These are phyloP conservation scores for Eira barbara DNA, from an alignment of 2,113 vertebrate species.

Conservation along the genomic window DNA sequence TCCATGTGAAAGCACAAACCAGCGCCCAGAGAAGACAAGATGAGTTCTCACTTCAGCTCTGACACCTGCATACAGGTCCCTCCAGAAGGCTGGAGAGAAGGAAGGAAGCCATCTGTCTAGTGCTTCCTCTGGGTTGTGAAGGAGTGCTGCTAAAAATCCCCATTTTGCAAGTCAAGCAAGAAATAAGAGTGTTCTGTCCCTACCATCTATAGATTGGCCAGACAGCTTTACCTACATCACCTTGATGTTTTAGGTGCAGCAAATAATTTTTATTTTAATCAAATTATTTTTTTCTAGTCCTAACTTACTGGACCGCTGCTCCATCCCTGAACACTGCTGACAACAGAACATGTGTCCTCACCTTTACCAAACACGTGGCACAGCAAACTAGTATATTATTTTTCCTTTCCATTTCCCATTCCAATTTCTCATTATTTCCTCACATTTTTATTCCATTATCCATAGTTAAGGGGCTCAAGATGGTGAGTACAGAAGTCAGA, in stretches of 20 bases:
- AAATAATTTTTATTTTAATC: background rate
- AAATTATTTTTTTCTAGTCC: background rate
- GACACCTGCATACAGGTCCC: background rate
- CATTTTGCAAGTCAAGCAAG: background rate
- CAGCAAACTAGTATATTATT: too few relatives aligned
- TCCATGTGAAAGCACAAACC: background rate
- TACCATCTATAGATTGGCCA: accelerated
- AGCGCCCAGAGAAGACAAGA: accelerated
- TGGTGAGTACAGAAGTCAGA: background rate
- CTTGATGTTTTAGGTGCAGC: background rate
- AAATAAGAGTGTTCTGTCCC: background rate
- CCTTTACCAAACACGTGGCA: background rate
- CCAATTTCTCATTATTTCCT: background rate
- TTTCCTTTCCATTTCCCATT: background rate
- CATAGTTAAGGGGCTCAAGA: background rate
- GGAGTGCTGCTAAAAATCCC: background rate
- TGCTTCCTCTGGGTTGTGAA: background rate
- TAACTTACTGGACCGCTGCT: too few relatives aligned
- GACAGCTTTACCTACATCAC: background rate
- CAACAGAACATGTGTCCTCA: accelerated
- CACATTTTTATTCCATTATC: background rate
- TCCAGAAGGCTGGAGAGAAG: background rate
- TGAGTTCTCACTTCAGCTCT: too few relatives aligned
- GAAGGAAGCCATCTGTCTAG: background rate
- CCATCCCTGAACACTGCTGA: too few relatives aligned